phyloP scores from a whole-genome alignment of 2,888 invertebrate species.

The Bhutanitis thaidina region DNA sequence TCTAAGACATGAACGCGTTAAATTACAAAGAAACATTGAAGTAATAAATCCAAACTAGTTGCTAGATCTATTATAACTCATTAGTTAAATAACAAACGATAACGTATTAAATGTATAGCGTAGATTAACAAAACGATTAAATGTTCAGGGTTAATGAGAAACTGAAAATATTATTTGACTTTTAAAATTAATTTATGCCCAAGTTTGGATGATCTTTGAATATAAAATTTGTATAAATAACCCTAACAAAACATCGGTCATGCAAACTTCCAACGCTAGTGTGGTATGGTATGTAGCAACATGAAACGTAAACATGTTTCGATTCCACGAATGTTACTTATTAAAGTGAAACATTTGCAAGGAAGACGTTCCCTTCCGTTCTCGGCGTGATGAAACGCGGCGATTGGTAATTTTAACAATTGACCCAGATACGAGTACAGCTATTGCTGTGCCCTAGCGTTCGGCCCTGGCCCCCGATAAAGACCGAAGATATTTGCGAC shows the following conservation, averaged over 20 bases:
- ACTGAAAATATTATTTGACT: too few species aligned
- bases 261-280: too few species aligned
- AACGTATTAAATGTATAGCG: too few species aligned
- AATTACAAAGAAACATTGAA: too few species aligned
- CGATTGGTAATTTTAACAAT: slow-evolving; percentile 16
- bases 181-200: too few species aligned
- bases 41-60: too few species aligned
- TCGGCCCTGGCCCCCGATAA: slow-evolving; percentile 1
- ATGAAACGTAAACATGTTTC: not conserved
- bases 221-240: not conserved
- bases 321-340: not conserved
- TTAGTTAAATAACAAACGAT: too few species aligned
- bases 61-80: too few species aligned
- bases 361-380: slow-evolving; percentile 25
- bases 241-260: not conserved
- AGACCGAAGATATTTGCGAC: slow-evolving; percentile 3
- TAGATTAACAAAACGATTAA: too few species aligned
- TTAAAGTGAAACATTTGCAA: slow-evolving; percentile 27
- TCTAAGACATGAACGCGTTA: too few species aligned
- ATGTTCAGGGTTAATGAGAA: too few species aligned
- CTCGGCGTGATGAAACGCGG: slow-evolving; percentile 21
- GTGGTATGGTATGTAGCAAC: not conserved
- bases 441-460: slow-evolving; percentile 7
- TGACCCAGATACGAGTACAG: slow-evolving; percentile 13
- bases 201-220: too few species aligned